Conservation (phyloP, 2,888 invertebrate species). For the Caradrina kadenii region DNA sequence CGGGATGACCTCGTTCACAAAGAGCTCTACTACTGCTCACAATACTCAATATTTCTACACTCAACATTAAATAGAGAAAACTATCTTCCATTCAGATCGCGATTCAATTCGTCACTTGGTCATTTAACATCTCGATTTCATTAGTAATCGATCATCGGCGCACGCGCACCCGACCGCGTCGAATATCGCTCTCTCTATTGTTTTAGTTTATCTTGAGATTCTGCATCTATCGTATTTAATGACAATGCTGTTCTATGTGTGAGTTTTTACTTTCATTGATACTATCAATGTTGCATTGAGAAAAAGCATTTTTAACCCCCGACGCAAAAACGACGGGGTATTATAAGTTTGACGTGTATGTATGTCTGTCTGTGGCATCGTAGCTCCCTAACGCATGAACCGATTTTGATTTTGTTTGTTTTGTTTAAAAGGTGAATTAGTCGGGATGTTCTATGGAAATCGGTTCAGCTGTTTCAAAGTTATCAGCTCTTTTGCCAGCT, state of each 20-base stretch:
- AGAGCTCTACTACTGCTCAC: too few relatives aligned
- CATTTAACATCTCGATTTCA: constrained; percentile 74
- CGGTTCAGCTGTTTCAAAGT: too few relatives aligned
- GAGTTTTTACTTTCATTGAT: constrained; percentile 77
- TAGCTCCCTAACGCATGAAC: too few relatives aligned
- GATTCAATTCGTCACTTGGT: constrained; percentile 64
- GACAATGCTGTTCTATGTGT: constrained; percentile 68
- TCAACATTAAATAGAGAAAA: constrained; percentile 31
- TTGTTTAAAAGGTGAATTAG: too few relatives aligned
- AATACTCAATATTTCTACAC: constrained; percentile 10
- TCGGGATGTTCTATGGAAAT: too few relatives aligned
- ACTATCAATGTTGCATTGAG: constrained; percentile 30
- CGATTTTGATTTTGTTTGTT: too few relatives aligned
- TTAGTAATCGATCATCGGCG: constrained; percentile 79
- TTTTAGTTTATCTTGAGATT: constrained; percentile 77
- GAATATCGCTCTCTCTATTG: constrained; percentile 82
- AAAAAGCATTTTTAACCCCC: constrained; percentile 11
- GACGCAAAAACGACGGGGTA: too few relatives aligned
- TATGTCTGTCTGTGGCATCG: too few relatives aligned
- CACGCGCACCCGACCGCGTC: constrained; percentile 66
- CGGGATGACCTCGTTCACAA: too few relatives aligned
- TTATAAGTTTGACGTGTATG: too few relatives aligned
- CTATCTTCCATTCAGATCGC: constrained; percentile 36
- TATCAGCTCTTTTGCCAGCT: too few relatives aligned
- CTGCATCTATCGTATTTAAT: constrained; percentile 74